Evolutionary conservation across 2,888 invertebrate genomes (phyloP), one percentile per base, ranked within the genome.

Genomic region (Cheilosia pagana): DNA sequence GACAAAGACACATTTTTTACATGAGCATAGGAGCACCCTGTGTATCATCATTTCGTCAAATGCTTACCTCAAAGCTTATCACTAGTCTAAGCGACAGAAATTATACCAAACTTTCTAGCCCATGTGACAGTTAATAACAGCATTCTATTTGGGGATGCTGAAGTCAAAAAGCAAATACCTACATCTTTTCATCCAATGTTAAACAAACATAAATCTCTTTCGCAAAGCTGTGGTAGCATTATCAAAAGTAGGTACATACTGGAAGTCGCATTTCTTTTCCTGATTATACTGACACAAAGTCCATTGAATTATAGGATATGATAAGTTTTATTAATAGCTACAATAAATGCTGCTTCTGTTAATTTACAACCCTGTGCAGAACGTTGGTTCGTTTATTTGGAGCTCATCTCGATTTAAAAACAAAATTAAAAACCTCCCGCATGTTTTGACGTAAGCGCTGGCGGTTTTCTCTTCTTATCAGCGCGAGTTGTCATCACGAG

Each of bases 371-470:
- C 12, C 6, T n/a, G 48, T 3, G 21, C 31, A 35, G 45, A 16
- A 5, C 10, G 16, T 45, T 59, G 21, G 10, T 59, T 59, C 41
- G n/a, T 23, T 57, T 57, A 52, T 8, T 39, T 53, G 28, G 14
- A 7, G 43, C 31, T 21, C 23, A 55, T 41, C 19, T 41, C 12
- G 6, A 55, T 21, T 39, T 14, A 19, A 16, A 16, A 52, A 43
- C 43, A 28, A 35, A 70, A 55, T 10, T 25, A 16, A 16, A 23
- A 16, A 10, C 12, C 28, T 14, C 25, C 16, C 53, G n/a, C n/a
- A 5, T 10, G 62, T n/a, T 25, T 43, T 72, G 60, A 72, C 60
- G 71, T 72, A 72, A 62, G 28, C 74, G 39, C 23, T 8, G 10
- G 43, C 21, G 1, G 4, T 39, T 41, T 31, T 12, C 23, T 8